Evolutionary conservation across 2,113 vertebrate species (phyloP).

Genomic region (Boleophthalmus pectinirostris): DNA sequence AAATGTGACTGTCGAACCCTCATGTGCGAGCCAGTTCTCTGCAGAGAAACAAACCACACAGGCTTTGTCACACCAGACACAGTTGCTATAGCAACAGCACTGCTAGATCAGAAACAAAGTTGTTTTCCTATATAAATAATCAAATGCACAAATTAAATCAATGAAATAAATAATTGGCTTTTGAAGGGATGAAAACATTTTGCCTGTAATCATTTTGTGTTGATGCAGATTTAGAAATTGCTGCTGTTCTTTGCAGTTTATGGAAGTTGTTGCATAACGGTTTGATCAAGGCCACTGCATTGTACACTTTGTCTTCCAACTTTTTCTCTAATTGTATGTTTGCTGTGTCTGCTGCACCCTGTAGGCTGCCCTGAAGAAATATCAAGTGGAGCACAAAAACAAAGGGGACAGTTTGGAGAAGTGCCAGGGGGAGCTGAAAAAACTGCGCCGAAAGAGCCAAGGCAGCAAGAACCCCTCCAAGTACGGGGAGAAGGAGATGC

Average conservation of each 20-base stretch:
- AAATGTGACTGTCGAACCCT: conserved; percentile 60
- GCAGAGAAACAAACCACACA: conserved; percentile 47
- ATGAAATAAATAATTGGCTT: conserved; percentile 26
- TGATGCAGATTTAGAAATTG: not conserved
- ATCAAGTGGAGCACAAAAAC: conserved; percentile 94
- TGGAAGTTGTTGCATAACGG: not conserved
- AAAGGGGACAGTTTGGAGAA: conserved; percentile 95
- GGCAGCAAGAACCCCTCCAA: conserved; percentile 98
- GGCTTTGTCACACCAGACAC: conserved; percentile 59
- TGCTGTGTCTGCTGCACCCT: conserved; percentile 31
- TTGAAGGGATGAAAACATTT: conserved; percentile 6
- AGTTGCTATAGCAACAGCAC: conserved; percentile 70
- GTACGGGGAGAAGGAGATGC: conserved; percentile 96
- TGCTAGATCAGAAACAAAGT: conserved; percentile 52
- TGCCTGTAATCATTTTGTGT: not conserved
- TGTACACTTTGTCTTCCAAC: not conserved
- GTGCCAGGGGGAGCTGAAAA: conserved; percentile 95
- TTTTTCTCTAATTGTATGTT: conserved; percentile 2
- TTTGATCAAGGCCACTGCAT: not conserved
- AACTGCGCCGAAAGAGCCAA: conserved; percentile 97
- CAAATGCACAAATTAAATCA: conserved; percentile 39
- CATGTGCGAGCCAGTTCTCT: conserved; percentile 40
- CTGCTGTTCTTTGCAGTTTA: not conserved
- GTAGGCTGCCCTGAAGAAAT: conserved; percentile 96
- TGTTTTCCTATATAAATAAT: conserved; percentile 48